Evolutionary conservation across 2,113 vertebrate genomes (phyloP).

Genomic region (Zeus faber): DNA sequence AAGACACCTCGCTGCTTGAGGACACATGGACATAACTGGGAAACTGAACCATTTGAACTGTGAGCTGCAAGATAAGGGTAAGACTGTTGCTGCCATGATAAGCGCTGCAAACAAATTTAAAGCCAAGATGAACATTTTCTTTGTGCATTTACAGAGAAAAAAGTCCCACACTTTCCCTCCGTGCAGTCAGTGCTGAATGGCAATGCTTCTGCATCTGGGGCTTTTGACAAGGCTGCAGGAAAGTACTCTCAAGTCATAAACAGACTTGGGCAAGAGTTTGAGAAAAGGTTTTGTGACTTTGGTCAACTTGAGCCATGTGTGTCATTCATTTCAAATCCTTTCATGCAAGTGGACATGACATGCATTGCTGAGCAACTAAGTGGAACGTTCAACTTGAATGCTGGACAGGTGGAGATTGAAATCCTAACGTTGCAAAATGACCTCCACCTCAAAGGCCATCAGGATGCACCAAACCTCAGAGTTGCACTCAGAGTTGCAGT

Average conservation of each 20-base stretch:
- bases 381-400: too few species aligned
- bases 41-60: slow-evolving; percentile 44
- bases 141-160: slow-evolving; percentile 27
- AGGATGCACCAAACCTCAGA: too few species aligned
- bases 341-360: neutral
- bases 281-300: slow-evolving; percentile 32
- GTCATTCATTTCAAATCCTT: neutral
- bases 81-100: slow-evolving; percentile 28
- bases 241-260: slow-evolving; percentile 32
- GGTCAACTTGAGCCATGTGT: slow-evolving; percentile 27
- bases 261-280: slow-evolving; percentile 32
- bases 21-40: slow-evolving; percentile 36
- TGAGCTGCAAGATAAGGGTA: slow-evolving; percentile 37
- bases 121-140: slow-evolving; percentile 29
- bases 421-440: too few species aligned
- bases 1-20: slow-evolving; percentile 12
- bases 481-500: too few species aligned
- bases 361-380: neutral
- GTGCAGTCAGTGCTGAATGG: slow-evolving; percentile 26
- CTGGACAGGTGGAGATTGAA: too few species aligned
- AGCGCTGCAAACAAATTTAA: slow-evolving; percentile 33
- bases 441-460: too few species aligned
- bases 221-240: slow-evolving; percentile 23
- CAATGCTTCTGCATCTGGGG: neutral
- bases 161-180: slow-evolving; percentile 32